A percentile compares a stretch with the other conserved stretches of the same genome.
Conservation (phyloP, 2,797 vertebrate genomes). For the Eulemur mongoz region DNA sequence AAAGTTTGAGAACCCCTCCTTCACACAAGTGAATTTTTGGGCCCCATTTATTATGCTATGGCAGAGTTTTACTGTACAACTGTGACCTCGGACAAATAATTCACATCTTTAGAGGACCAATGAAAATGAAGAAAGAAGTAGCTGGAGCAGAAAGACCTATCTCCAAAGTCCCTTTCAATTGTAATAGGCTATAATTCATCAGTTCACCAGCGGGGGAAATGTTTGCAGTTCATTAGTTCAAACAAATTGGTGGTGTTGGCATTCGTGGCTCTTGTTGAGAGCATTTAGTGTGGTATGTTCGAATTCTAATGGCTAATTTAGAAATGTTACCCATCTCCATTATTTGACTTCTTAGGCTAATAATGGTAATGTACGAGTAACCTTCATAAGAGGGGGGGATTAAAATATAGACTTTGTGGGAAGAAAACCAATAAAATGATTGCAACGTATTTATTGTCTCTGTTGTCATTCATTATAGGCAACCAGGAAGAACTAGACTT, state of each 20-base stretch:
- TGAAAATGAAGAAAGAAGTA: background rate
- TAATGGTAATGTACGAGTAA: background rate
- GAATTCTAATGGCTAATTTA: constrained; percentile 23
- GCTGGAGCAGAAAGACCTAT: background rate
- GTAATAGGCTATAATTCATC: background rate
- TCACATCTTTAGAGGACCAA: background rate
- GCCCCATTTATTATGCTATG: background rate
- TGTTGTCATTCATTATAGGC: background rate
- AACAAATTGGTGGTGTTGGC: background rate
- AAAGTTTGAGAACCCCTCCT: background rate
- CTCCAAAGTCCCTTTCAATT: background rate
- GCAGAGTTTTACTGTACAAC: background rate
- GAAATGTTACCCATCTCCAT: background rate
- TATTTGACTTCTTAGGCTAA: background rate
- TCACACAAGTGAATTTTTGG: background rate
- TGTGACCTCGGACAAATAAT: background rate
- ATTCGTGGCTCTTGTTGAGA: background rate
- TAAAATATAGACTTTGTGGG: background rate
- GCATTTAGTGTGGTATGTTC: background rate
- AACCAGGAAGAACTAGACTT: background rate
- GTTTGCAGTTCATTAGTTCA: constrained; percentile 5
- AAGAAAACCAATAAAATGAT: background rate
- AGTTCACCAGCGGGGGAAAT: background rate
- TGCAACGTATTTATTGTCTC: background rate
- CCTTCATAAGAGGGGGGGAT: background rate